Conservation (phyloP, 2,113 vertebrate genomes). For the Brachyhypopomus gauderio region DNA sequence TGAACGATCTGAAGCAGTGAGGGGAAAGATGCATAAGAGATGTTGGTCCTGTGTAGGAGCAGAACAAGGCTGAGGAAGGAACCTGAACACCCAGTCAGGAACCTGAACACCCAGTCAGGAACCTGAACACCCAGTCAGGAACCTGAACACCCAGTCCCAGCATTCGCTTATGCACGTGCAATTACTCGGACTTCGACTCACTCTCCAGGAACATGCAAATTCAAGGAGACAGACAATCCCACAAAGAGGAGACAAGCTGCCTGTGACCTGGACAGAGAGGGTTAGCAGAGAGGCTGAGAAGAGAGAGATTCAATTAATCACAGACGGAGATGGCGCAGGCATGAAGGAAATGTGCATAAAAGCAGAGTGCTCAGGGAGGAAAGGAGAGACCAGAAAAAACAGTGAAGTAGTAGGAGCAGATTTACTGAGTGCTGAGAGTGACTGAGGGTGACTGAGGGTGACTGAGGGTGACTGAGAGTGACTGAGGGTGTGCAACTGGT, state of each 20-base stretch:
- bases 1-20: constrained; percentile 34
- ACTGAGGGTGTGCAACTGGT: constrained; percentile 38
- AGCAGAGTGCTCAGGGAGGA: constrained; percentile 63
- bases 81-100: constrained; percentile 5
- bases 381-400: constrained; percentile 54
- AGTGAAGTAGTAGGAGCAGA: constrained; percentile 49
- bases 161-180: constrained; percentile 55
- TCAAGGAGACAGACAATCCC: constrained; percentile 56
- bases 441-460: constrained; percentile 48
- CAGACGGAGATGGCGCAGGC: constrained; percentile 24
- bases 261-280: constrained; percentile 69
- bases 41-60: background rate
- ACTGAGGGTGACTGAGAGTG: constrained; percentile 48
- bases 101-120: background rate
- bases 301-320: constrained; percentile 50
- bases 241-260: constrained; percentile 59
- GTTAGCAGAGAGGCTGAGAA: constrained; percentile 59
- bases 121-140: background rate
- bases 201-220: constrained; percentile 65
- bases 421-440: constrained; percentile 29
- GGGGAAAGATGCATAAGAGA: constrained; percentile 36
- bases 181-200: constrained; percentile 17
- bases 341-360: constrained; percentile 51
- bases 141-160: background rate
- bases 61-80: constrained; percentile 35